phyloP scores from a whole-genome alignment of 2,888 invertebrate species.

The Abrostola tripartita region DNA sequence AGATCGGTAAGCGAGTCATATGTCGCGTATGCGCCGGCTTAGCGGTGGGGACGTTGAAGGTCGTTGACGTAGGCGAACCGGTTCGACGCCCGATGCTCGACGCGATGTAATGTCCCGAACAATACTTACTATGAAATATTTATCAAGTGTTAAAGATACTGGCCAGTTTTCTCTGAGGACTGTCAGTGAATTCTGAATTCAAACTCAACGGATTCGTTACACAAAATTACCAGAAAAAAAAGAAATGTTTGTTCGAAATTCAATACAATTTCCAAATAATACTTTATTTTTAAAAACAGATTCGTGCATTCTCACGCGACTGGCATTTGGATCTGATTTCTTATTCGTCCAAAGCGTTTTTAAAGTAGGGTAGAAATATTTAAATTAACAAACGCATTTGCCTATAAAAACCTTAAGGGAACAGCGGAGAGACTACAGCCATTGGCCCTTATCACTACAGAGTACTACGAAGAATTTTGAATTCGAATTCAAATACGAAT shows the following conservation, averaged over 20 bases:
- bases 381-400: constrained; percentile 33
- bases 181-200: no score
- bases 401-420: constrained; percentile 33
- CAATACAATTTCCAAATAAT: not conserved
- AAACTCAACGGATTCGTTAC: no score
- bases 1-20: no score
- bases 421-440: not conserved
- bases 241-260: not conserved
- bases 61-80: no score
- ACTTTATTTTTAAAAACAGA: not conserved
- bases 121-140: no score
- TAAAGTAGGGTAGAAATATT: constrained; percentile 33
- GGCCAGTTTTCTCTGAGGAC: no score
- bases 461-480: not conserved
- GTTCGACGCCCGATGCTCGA: no score
- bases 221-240: not conserved
- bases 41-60: no score
- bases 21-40: no score
- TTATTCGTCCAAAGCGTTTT: constrained; percentile 32
- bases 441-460: not conserved
- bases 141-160: no score
- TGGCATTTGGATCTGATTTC: constrained; percentile 42
- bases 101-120: no score
- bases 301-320: constrained; percentile 16
- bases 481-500: not conserved